A percentile compares a stretch with the other conserved stretches of the same genome.
Conservation (phyloP, 1,140 invertebrate genomes). For the Brachionus paranguensis region DNA sequence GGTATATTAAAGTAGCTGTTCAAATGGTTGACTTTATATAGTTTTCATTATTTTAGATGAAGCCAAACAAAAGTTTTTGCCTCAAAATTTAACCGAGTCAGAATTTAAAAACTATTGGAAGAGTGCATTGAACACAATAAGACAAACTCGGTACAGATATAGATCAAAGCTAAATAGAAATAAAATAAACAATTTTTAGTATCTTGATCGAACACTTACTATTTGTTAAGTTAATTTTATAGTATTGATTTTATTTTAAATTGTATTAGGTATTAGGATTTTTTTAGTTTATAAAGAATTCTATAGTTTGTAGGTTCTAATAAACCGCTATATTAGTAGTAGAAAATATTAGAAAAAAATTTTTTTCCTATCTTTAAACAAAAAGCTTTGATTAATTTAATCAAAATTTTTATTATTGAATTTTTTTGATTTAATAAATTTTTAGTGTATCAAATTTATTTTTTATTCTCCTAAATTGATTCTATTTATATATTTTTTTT, state of each 20-base stretch:
- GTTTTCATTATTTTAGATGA: not conserved
- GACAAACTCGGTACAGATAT: conserved; percentile 18
- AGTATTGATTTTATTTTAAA: conserved; percentile 21
- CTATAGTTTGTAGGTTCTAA: conserved; percentile 24
- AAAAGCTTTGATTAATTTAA: not conserved
- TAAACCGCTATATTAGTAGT: not conserved
- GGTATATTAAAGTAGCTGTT: not conserved
- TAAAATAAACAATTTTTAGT: not conserved
- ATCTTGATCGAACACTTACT: not conserved
- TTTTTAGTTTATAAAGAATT: conserved; percentile 24
- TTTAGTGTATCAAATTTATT: not conserved
- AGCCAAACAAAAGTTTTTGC: conserved; percentile 16
- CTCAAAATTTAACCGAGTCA: not conserved
- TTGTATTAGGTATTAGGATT: conserved; percentile 9
- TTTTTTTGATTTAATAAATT: not conserved
- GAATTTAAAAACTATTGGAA: conserved; percentile 36
- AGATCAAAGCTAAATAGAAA: conserved; percentile 9
- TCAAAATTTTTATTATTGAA: not conserved
- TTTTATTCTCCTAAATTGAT: not conserved
- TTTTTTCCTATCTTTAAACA: not conserved
- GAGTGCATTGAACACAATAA: conserved; percentile 19
- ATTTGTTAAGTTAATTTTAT: not conserved
- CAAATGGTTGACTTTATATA: not conserved
- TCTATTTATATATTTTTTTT: too few species aligned
- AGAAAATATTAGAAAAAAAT: not conserved